Conservation (phyloP, 2,113 vertebrate species). For the Gymnogyps californianus region DNA sequence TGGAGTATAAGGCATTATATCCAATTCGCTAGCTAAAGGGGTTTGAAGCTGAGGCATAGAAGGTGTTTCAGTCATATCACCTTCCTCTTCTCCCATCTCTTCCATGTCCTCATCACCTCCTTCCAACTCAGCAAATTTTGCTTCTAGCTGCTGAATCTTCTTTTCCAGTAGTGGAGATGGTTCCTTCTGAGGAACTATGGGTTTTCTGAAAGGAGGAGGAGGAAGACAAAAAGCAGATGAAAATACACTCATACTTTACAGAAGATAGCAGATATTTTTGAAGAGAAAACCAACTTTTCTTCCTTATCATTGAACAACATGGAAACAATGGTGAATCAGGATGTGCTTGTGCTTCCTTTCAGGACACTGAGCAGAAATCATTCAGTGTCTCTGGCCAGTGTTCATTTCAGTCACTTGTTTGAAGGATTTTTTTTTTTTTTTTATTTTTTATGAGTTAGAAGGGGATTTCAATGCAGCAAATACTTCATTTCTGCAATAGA, state of each 20-base stretch:
- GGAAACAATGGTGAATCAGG: background rate
- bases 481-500: background rate
- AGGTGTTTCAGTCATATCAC: conserved; percentile 84
- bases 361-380: background rate
- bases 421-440: background rate
- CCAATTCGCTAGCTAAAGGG: conserved; percentile 86
- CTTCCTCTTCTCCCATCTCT: conserved; percentile 94
- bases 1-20: conserved; percentile 92
- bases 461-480: background rate
- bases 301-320: background rate
- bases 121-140: conserved; percentile 97
- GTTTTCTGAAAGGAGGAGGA: conserved; percentile 80
- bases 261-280: background rate
- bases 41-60: conserved; percentile 88
- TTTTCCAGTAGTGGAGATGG: conserved; percentile 94
- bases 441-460: background rate
- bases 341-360: background rate
- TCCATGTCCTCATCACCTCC: conserved; percentile 93
- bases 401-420: background rate
- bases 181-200: conserved; percentile 96
- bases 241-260: background rate
- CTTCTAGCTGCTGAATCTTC: conserved; percentile 96
- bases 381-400: background rate
- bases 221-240: background rate
- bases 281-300: background rate